These are phyloP conservation scores for Panagrolaimus sp. DNA, from an alignment of 1,140 invertebrate genomes.

Conservation along the genomic window DNA sequence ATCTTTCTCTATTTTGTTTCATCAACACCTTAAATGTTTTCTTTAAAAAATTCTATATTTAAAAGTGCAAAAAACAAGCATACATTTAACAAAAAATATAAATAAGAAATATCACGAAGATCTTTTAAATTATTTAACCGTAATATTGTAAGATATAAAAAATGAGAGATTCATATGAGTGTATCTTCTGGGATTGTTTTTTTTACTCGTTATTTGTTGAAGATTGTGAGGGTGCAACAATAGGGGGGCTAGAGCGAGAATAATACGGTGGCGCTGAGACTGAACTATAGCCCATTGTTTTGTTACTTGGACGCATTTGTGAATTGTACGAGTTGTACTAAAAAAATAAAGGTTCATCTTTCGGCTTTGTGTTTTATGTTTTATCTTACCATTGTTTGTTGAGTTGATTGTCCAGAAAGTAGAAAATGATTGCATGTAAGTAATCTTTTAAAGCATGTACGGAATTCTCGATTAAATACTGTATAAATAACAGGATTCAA, in stretches of 20 bases:
- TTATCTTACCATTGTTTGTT: slow-evolving; percentile 30
- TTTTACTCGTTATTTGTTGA: slow-evolving; percentile 5
- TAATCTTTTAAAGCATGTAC: slow-evolving; percentile 53
- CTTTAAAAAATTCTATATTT: too few species aligned
- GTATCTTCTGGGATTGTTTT: not conserved
- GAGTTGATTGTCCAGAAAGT: slow-evolving; percentile 30
- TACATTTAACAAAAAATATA: too few species aligned
- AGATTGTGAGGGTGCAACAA: not conserved
- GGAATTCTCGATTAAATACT: slow-evolving; percentile 55
- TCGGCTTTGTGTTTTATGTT: not conserved
- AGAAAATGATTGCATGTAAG: slow-evolving; percentile 57
- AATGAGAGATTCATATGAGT: too few species aligned
- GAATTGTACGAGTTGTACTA: slow-evolving; percentile 53
- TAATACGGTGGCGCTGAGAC: slow-evolving; percentile 34
- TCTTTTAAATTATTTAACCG: too few species aligned
- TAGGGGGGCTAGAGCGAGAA: slow-evolving; percentile 11
- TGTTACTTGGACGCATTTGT: slow-evolving; percentile 36
- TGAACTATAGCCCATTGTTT: slow-evolving; percentile 36
- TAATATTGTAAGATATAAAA: too few species aligned
- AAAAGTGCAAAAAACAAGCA: too few species aligned
- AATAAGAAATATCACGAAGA: too few species aligned
- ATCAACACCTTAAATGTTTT: too few species aligned
- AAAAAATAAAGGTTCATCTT: slow-evolving; percentile 18
- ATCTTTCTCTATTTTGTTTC: too few species aligned
- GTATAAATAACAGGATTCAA: slow-evolving; percentile 57